Base-by-base conservation (phyloP, 1,140 invertebrate species). In the Macrosteles quadrilineatus region DNA sequence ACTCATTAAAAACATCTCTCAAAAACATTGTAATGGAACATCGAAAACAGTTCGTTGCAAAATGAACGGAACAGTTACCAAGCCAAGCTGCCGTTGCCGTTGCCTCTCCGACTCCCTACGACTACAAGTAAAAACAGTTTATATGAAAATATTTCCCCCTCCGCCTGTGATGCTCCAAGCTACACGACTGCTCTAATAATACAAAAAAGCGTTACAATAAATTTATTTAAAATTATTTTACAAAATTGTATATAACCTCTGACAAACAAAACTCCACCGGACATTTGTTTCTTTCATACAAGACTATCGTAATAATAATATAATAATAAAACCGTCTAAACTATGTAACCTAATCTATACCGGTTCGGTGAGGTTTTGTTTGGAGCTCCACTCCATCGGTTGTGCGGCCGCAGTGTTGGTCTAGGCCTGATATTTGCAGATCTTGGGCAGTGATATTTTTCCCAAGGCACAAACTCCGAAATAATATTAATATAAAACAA, bases 191-290 rank as follows among this genome's bases (percentile, higher is more conserved):
- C 21, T 59, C 55, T 59, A 59, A 59, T 50, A 50, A 59, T 59
- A 59, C 55, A 59, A 59, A 59, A 36, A 59, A 59, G 55, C 55
- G 23, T 59, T 59, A 59, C 55, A 59, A 25, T 59, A 59, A 59
- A 59, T 59, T 59, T 59, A 59, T 59, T 59, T 25, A 59, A 59
- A 59, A 59, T 59, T 59, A 59, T 59, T 59, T 59, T 59, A 59
- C 55, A 59, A 59, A 59, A 29, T 59, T 59, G 23, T 59, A 59
- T 59, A 59, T 27, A 59, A 27, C 23, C 55, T 59, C 55, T 53
- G n/a, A 27, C 55, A 59, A 59, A 59, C 55, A 59, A 59, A 59
- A 59, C 55, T 25, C 23, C 25, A 59, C 55, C 55, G 55, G 55
- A 27, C 55, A 21, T 29, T 59, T 21, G 55, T 27, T 21, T 11